phyloP scores from a whole-genome alignment of 1,140 invertebrate species.

The Pomacea maculata region DNA sequence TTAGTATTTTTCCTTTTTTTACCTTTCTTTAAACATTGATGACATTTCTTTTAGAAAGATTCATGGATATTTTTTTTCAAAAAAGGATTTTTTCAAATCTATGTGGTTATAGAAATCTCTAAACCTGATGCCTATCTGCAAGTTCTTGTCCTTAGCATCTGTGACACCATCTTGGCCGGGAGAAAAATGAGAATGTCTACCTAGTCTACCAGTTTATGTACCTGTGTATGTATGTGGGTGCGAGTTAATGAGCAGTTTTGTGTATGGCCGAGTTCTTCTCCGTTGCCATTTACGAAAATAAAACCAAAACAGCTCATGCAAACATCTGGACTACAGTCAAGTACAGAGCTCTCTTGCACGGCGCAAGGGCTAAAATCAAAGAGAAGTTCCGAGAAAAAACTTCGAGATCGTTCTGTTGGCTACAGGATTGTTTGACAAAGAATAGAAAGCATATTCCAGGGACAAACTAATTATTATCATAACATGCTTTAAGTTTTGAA shows the following conservation, averaged over 20 bases:
- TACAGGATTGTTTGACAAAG: neutral
- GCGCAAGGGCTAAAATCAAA: neutral
- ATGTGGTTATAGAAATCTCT: no score
- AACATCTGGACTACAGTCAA: neutral
- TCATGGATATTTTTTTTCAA: neutral
- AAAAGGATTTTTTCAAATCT: neutral
- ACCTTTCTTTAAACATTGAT: neutral
- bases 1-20: neutral
- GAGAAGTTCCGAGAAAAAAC: neutral
- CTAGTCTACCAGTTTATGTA: neutral
- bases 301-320: neutral
- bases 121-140: no score
- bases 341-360: no score
- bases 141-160: no score
- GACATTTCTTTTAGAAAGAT: neutral
- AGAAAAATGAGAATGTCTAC: no score
- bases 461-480: no score
- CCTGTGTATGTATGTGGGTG: neutral
- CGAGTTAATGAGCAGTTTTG: neutral
- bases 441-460: no score
- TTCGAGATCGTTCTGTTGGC: conserved; percentile 7
- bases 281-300: neutral
- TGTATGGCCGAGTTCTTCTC: neutral
- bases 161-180: no score
- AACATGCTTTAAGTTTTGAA: no score